Evolutionary conservation across 1,140 invertebrate genomes (phyloP).

Genomic region (Lutraria rhynchaena): DNA sequence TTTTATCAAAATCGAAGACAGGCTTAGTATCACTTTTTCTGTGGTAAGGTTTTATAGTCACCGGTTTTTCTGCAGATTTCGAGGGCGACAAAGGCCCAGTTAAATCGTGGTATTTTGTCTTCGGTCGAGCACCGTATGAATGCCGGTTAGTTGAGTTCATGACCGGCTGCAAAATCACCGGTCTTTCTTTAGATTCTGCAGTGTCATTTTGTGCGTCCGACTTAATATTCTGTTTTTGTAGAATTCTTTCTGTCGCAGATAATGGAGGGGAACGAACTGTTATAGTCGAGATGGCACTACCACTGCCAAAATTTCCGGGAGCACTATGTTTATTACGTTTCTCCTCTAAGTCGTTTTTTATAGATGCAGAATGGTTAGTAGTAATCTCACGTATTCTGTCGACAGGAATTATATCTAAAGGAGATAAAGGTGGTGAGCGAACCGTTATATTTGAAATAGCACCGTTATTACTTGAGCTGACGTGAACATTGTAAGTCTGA

Average conservation of each 20-base stretch:
- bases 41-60: background rate
- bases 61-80: background rate
- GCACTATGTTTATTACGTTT: background rate
- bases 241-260: slow-evolving; percentile 35
- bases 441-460: background rate
- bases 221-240: slow-evolving; percentile 8
- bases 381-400: background rate
- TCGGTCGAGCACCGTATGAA: slow-evolving; percentile 39
- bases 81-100: background rate
- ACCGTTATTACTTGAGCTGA: background rate
- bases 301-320: background rate
- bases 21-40: background rate
- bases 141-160: background rate
- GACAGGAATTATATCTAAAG: background rate
- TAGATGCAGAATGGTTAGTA: background rate
- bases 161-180: slow-evolving; percentile 14
- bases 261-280: slow-evolving; percentile 11
- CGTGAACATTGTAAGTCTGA: background rate
- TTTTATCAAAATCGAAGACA: too few relatives aligned
- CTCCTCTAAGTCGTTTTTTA: background rate
- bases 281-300: background rate
- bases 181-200: slow-evolving; percentile 14
- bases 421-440: background rate
- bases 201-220: background rate
- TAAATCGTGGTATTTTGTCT: slow-evolving; percentile 3